Percentiles rank a stretch among this genome's conserved stretches.
phyloP scores from a whole-genome alignment of 2,888 invertebrate species.

The Epinotia demarniana region DNA sequence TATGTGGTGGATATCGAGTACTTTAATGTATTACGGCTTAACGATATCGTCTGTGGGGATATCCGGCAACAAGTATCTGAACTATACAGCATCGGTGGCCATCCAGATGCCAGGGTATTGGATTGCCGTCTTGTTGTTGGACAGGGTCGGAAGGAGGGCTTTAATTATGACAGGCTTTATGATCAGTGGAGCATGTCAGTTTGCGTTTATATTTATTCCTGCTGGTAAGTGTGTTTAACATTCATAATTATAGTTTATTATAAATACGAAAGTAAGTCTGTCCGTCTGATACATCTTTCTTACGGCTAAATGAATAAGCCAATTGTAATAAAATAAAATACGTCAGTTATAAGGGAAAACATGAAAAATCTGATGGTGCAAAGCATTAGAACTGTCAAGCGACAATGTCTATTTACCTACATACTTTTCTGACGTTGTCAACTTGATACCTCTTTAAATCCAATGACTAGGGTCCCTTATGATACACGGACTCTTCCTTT shows the following conservation, averaged over 20 bases:
- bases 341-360: too few relatives aligned
- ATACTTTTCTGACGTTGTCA: too few relatives aligned
- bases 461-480: too few relatives aligned
- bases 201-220: constrained; percentile 23
- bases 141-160: constrained; percentile 27
- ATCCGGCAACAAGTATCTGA: constrained; percentile 24
- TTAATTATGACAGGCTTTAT: constrained; percentile 11
- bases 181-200: constrained; percentile 13
- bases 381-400: too few relatives aligned
- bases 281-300: too few relatives aligned
- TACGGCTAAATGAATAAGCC: too few relatives aligned
- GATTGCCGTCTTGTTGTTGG: neutral
- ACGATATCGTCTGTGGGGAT: constrained; percentile 29
- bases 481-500: too few relatives aligned
- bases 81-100: neutral
- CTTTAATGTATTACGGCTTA: constrained; percentile 17
- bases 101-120: constrained; percentile 20
- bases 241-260: neutral
- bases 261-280: too few relatives aligned
- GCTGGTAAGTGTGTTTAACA: constrained; percentile 7
- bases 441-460: too few relatives aligned
- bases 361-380: too few relatives aligned
- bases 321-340: too few relatives aligned
- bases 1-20: constrained; percentile 6
- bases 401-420: too few relatives aligned